Conservation (phyloP, 2,113 vertebrate genomes). For the Coptodon rendalli region DNA sequence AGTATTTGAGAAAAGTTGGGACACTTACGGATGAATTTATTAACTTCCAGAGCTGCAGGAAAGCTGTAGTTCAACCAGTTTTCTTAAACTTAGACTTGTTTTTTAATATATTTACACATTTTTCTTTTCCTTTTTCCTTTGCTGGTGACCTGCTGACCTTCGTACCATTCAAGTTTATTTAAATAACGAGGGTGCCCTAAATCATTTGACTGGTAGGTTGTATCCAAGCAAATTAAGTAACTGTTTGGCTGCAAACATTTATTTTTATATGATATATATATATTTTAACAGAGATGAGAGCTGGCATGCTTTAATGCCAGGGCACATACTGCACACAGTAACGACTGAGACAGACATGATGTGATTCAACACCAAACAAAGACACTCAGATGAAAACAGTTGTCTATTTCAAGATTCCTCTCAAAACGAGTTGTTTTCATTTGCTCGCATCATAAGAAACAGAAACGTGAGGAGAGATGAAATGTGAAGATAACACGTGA, state of each 20-base stretch:
- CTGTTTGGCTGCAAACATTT: not conserved
- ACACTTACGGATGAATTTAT: not conserved
- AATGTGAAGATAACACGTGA: conserved; percentile 17
- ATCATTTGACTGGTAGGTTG: not conserved
- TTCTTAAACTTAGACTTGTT: not conserved
- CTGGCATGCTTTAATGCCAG: not conserved
- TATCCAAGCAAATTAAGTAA: not conserved
- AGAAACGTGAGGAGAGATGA: conserved; percentile 21
- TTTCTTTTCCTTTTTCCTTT: fast-evolving
- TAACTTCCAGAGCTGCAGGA: not conserved
- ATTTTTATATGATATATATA: not conserved
- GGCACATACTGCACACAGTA: not conserved
- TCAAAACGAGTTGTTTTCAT: conserved; percentile 8
- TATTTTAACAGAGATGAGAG: not conserved
- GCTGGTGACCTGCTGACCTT: not conserved
- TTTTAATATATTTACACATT: fast-evolving
- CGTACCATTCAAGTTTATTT: not conserved
- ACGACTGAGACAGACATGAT: not conserved
- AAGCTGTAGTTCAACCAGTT: not conserved
- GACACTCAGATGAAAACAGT: not conserved
- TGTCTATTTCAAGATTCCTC: not conserved
- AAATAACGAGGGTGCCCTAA: not conserved
- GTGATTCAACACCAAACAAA: not conserved
- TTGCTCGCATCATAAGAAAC: conserved; percentile 14
- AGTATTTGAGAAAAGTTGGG: not conserved